phyloP scores from a whole-genome alignment of 2,888 invertebrate species.

The Prostheceraeus crozeri region DNA sequence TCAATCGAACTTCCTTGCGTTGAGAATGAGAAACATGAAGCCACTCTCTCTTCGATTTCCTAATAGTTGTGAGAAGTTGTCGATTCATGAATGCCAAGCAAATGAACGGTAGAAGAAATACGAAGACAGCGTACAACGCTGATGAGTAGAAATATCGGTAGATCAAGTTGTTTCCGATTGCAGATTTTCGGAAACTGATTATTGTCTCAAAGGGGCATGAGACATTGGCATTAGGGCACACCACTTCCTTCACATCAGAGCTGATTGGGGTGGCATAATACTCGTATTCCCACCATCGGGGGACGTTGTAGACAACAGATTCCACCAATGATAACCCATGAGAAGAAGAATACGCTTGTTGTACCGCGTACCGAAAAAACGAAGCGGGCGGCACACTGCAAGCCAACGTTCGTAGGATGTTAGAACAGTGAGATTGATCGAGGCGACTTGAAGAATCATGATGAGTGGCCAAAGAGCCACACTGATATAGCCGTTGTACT shows the following conservation, averaged over 20 bases:
- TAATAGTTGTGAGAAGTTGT: conserved; percentile 42
- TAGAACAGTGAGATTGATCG: conserved; percentile 45
- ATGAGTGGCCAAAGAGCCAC: conserved; percentile 43
- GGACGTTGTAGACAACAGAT: conserved; percentile 43
- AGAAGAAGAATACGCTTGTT: conserved; percentile 39
- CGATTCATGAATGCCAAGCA: conserved; percentile 43
- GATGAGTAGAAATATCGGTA: conserved; percentile 43
- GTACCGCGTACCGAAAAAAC: conserved; percentile 39
- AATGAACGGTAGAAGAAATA: conserved; percentile 43
- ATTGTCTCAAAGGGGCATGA: conserved; percentile 22
- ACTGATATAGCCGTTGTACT: conserved; percentile 28
- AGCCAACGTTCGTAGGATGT: conserved; percentile 44
- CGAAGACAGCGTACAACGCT: conserved; percentile 42
- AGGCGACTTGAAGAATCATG: conserved; percentile 44
- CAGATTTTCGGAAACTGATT: conserved; percentile 39
- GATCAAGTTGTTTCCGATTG: conserved; percentile 39
- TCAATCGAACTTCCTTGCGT: conserved; percentile 43
- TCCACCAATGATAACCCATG: conserved; percentile 28
- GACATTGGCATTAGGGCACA: not conserved
- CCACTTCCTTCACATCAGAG: not conserved
- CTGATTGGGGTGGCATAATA: too few relatives aligned
- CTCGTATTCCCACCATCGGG: conserved; percentile 43
- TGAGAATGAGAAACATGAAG: conserved; percentile 41
- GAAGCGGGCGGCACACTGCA: conserved; percentile 44
- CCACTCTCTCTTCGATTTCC: conserved; percentile 43